Conservation (phyloP, 1,140 invertebrate species). For the Aphelenchoides besseyi region DNA sequence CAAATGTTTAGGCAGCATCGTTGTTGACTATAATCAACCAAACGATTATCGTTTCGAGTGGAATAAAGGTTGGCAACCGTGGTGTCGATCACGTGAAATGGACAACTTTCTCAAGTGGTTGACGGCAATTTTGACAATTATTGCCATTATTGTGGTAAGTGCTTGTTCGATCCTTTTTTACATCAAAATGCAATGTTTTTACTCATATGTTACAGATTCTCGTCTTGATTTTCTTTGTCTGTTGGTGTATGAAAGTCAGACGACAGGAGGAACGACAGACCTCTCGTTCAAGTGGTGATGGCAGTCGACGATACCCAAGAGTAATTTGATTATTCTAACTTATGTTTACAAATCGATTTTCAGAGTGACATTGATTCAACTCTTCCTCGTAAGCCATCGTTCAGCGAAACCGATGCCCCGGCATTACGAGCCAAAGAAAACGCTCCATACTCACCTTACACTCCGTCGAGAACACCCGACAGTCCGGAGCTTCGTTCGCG, state of each 20-base stretch:
- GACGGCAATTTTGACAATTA: slow-evolving; percentile 43
- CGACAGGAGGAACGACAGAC: slow-evolving; percentile 30
- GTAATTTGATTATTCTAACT: slow-evolving; percentile 18
- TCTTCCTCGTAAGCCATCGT: slow-evolving; percentile 27
- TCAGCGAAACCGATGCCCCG: slow-evolving; percentile 21
- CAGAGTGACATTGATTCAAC: slow-evolving; percentile 33
- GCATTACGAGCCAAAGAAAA: slow-evolving; percentile 10
- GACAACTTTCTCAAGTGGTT: slow-evolving; percentile 61
- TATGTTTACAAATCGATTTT: slow-evolving; percentile 11
- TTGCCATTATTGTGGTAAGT: slow-evolving; percentile 40
- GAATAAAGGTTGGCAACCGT: slow-evolving; percentile 60
- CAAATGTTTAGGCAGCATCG: slow-evolving; percentile 72
- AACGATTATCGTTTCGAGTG: slow-evolving; percentile 59
- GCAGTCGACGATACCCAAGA: slow-evolving; percentile 24
- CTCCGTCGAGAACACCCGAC: slow-evolving; percentile 21
- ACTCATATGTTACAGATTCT: slow-evolving; percentile 27
- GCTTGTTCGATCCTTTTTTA: slow-evolving; percentile 21
- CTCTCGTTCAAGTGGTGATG: slow-evolving; percentile 13
- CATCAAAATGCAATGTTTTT: background rate
- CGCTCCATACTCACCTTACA: slow-evolving; percentile 27
- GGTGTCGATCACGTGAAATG: slow-evolving; percentile 59
- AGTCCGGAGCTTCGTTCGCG: slow-evolving; percentile 30
- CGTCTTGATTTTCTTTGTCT: slow-evolving; percentile 48
- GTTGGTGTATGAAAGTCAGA: slow-evolving; percentile 44
- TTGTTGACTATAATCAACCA: slow-evolving; percentile 50